These are phyloP conservation scores for Himalopsyche anomala DNA, from an alignment of 2,888 invertebrate genomes.

Conservation along the genomic window DNA sequence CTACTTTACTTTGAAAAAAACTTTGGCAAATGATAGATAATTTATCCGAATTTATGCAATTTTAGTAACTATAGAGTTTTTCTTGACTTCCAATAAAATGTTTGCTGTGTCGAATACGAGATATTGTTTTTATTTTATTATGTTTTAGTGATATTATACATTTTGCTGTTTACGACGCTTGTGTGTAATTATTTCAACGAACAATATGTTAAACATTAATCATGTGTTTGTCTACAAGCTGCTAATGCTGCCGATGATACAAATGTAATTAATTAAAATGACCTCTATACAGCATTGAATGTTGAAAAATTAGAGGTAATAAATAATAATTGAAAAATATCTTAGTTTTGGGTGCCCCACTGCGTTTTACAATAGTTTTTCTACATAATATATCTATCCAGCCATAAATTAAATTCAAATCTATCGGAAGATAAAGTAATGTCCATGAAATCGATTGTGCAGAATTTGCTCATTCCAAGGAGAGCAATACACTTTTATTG, in stretches of 20 bases:
- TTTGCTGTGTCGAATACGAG: too few species aligned
- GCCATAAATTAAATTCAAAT: slow-evolving; percentile 28
- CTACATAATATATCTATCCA: neutral
- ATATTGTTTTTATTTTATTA: too few species aligned
- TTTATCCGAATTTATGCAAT: too few species aligned
- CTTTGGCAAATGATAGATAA: too few species aligned
- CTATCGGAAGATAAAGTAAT: slow-evolving; percentile 40
- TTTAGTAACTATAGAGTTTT: too few species aligned
- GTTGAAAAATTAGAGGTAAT: slow-evolving; percentile 21
- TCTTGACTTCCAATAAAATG: too few species aligned
- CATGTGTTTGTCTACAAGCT: neutral
- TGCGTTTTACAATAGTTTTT: slow-evolving; percentile 35
- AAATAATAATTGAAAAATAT: slow-evolving; percentile 34
- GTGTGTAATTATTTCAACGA: too few species aligned
- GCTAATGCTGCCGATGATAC: neutral
- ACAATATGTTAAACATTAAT: neutral
- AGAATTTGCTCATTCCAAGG: slow-evolving; percentile 12
- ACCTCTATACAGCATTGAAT: neutral
- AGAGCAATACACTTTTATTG: slow-evolving; percentile 20
- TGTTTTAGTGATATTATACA: too few species aligned
- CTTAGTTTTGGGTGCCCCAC: slow-evolving; percentile 6
- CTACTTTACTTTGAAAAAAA: too few species aligned
- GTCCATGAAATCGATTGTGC: slow-evolving; percentile 40
- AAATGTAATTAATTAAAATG: slow-evolving; percentile 24
- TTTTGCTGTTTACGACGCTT: too few species aligned